These are phyloP conservation scores for Acanthoscelides obtectus DNA, from an alignment of 2,888 invertebrate species.

Conservation along the genomic window DNA sequence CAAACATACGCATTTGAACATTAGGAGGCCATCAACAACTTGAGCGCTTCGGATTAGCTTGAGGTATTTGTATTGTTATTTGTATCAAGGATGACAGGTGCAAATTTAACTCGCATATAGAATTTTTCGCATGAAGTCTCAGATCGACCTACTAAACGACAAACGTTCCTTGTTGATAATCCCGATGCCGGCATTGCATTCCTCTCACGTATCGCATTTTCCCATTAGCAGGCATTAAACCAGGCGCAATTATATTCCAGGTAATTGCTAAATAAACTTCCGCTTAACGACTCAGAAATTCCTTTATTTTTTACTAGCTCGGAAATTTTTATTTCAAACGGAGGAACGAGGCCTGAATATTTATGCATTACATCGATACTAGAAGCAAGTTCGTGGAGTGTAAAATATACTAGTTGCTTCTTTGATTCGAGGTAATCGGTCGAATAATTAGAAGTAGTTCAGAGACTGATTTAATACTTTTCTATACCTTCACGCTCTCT, in stretches of 20 bases:
- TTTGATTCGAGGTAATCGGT: too few relatives aligned
- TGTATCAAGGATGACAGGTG: too few relatives aligned
- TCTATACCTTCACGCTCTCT: too few relatives aligned
- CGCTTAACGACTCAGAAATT: constrained; percentile 24
- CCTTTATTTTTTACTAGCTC: constrained; percentile 17
- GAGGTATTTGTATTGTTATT: too few relatives aligned
- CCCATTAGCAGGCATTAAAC: constrained; percentile 40
- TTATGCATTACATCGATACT: not conserved
- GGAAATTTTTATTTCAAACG: constrained; percentile 5
- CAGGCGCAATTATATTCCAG: constrained; percentile 34
- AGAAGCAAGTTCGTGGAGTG: not conserved
- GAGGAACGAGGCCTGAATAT: not conserved
- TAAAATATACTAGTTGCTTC: not conserved
- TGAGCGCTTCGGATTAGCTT: too few relatives aligned
- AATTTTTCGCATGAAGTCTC: too few relatives aligned
- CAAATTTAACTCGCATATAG: too few relatives aligned
- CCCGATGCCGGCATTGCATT: constrained; percentile 21
- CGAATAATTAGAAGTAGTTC: too few relatives aligned
- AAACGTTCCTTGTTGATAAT: not conserved
- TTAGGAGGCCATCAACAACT: too few relatives aligned
- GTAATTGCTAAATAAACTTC: constrained; percentile 39
- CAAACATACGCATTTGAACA: too few relatives aligned
- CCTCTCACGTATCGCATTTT: constrained; percentile 37
- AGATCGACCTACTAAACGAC: not conserved
- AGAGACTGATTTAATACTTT: too few relatives aligned